Base-by-base conservation (phyloP, 2,113 vertebrate species). In the Hypanus sabinus region DNA sequence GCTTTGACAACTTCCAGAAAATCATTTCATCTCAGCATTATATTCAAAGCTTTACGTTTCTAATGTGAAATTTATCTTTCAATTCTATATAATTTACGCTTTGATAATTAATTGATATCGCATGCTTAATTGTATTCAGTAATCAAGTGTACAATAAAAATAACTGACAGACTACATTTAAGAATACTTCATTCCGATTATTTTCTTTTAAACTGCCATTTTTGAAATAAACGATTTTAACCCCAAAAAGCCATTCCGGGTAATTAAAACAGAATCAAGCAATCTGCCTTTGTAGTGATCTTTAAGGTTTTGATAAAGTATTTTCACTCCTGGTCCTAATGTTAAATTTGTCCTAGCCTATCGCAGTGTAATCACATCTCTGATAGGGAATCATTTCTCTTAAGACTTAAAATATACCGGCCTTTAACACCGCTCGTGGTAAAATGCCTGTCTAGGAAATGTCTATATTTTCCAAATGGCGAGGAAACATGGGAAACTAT, bases 391-490 rank as follows among this genome's bases (percentile, higher is more conserved):
- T 71, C 68, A 71, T 73, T 73, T 93, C 70, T 73, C 36, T 30
- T 71, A 38, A 55, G 91, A 75, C 91, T 93, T 93, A 16, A 73
- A 75, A 93, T 46, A 73, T 93, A 55, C 91, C 91, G 24, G 91
- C 46, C 70, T 55, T 70, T 71, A 93, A 46, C 90, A 55, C 5
- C 65, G 91, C 38, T 73, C 36, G 73, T 75, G 70, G 91, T 73
- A 93, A 93, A 73, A 73, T 73, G 91, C 91, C 91, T 93, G 91
- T 93, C 91, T 93, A 93, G 91, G 91, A 93, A 93, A 93, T 93
- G 70, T 93, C 91, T 93, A 93, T 93, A 93, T 93, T 93, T 93
- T 73, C 38, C 71, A 93, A 93, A 70, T 93, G 68, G 91, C 91
- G 91, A 93, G 91, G 91, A 93, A 93, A 38, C 91, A 73, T 46